Percentiles rank a stretch among this genome's conserved stretches.
phyloP scores from a whole-genome alignment of 2,888 invertebrate genomes.

The Dryadula phaetusa region DNA sequence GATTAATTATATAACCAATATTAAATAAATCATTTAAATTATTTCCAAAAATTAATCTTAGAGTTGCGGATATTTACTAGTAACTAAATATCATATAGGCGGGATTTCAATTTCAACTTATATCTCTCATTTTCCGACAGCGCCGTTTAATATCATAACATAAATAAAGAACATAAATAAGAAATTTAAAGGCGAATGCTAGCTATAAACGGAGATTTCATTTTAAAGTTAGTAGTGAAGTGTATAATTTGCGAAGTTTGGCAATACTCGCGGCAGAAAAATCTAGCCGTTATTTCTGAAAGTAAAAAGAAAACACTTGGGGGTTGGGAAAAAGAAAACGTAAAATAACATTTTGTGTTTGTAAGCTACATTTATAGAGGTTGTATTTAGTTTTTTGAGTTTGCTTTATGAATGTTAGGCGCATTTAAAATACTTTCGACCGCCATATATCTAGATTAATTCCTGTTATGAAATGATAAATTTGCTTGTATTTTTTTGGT shows the following conservation, averaged over 20 bases:
- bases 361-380: slow-evolving; percentile 12
- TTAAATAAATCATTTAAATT: too few relatives aligned
- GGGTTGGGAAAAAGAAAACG: slow-evolving; percentile 8
- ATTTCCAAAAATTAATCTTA: too few relatives aligned
- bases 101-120: too few relatives aligned
- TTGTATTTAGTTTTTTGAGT: not conserved
- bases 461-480: not conserved
- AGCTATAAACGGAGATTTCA: slow-evolving; percentile 10
- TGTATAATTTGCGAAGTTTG: slow-evolving; percentile 20
- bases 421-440: not conserved
- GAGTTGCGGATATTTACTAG: too few relatives aligned
- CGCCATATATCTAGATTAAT: not conserved
- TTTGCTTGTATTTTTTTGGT: not conserved
- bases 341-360: not conserved
- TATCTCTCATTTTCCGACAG: too few relatives aligned
- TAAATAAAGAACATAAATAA: not conserved
- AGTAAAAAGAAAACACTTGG: slow-evolving; percentile 18
- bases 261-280: slow-evolving; percentile 21
- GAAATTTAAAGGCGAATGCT: not conserved
- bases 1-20: too few relatives aligned
- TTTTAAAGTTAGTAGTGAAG: slow-evolving; percentile 25
- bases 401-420: not conserved
- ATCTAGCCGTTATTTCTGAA: slow-evolving; percentile 11
- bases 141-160: too few relatives aligned
- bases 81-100: too few relatives aligned